These are phyloP conservation scores for Enteromius paludinosus DNA, from an alignment of 2,797 vertebrate species.

Conservation along the genomic window DNA sequence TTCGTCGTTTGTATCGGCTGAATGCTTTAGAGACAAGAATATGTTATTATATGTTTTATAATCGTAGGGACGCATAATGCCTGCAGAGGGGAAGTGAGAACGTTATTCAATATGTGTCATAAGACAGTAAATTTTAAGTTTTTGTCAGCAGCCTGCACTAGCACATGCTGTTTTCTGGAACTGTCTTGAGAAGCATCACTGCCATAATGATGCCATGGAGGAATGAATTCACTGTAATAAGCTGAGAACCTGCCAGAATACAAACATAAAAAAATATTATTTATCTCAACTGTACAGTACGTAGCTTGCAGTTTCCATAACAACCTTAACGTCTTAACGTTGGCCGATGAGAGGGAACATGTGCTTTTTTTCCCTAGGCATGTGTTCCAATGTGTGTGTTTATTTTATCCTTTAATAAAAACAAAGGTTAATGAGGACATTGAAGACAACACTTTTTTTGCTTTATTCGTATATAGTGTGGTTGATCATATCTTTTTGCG, in stretches of 20 bases:
- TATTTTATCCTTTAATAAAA: constrained; percentile 15
- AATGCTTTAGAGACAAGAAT: constrained; percentile 7
- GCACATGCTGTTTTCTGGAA: constrained; percentile 28
- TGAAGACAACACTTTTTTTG: neutral
- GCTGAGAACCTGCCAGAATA: constrained; percentile 34
- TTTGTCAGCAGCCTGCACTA: constrained; percentile 26
- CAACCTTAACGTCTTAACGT: constrained; percentile 49
- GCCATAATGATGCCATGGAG: constrained; percentile 23
- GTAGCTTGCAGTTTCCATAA: constrained; percentile 54
- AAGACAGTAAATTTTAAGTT: constrained; percentile 10
- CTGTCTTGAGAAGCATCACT: constrained; percentile 1
- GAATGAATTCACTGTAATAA: constrained; percentile 19
- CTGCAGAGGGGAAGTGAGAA: neutral
- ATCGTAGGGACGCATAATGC: neutral
- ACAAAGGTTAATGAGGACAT: constrained; percentile 10
- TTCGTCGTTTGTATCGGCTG: neutral
- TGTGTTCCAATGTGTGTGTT: neutral
- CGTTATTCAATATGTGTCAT: neutral
- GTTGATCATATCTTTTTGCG: neutral
- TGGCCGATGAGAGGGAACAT: constrained; percentile 18
- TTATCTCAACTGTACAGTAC: constrained; percentile 25
- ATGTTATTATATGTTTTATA: neutral
- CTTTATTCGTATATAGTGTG: neutral
- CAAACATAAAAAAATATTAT: constrained; percentile 10
- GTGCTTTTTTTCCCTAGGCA: constrained; percentile 31